A percentile compares a stretch with the other conserved stretches of the same genome.
These are phyloP conservation scores for Halcyon leucocephala DNA, from an alignment of 2,797 vertebrate species.

Conservation along the genomic window DNA sequence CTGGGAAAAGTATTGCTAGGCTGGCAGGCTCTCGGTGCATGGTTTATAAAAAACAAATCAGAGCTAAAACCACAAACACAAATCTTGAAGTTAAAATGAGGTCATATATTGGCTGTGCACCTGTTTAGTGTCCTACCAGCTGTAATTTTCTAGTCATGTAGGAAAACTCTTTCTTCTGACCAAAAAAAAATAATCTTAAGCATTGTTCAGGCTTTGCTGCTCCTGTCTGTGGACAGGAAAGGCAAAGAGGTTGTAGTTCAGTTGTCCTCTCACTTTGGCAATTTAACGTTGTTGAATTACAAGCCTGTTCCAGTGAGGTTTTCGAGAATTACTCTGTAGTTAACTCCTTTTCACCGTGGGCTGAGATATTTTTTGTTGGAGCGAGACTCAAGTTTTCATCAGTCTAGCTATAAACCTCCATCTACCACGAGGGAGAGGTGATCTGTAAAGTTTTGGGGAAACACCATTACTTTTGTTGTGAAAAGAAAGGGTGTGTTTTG, in stretches of 20 bases:
- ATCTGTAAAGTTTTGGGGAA: neutral
- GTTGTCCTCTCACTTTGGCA: neutral
- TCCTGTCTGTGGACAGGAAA: neutral
- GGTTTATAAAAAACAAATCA: neutral
- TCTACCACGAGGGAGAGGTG: neutral
- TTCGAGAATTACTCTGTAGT: neutral
- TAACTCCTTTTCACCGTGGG: neutral
- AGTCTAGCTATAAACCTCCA: neutral
- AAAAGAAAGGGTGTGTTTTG: neutral
- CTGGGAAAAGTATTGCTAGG: neutral
- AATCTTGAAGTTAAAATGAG: neutral
- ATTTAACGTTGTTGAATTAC: neutral
- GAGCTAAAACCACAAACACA: neutral
- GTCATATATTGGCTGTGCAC: neutral
- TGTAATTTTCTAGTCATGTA: neutral
- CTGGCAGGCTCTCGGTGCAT: neutral
- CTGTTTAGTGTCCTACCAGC: neutral
- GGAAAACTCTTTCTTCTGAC: neutral
- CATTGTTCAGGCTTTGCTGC: neutral
- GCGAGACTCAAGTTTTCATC: neutral
- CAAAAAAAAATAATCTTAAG: neutral
- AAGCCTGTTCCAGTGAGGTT: neutral
- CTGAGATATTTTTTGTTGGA: neutral
- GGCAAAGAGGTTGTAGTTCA: neutral
- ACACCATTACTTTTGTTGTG: neutral